Conservation (phyloP, 2,113 vertebrate species). For the Holacanthus passer region DNA sequence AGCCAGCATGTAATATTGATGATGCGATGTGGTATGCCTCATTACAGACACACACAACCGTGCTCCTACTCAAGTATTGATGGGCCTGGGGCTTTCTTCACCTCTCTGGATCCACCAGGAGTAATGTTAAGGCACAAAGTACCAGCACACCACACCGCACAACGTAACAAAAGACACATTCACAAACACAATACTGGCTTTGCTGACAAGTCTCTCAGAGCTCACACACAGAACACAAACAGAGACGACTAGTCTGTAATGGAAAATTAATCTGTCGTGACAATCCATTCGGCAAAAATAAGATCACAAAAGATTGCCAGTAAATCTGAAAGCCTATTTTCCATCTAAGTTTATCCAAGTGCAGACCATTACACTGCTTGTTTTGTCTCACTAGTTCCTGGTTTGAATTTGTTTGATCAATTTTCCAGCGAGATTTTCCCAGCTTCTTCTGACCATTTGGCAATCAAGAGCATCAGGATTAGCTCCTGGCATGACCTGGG, state of each 20-base stretch:
- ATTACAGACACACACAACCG: constrained; percentile 82
- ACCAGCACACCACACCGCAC: constrained; percentile 41
- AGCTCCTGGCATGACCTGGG: constrained; percentile 2
- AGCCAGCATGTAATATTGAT: constrained; percentile 85
- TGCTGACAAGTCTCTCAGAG: constrained; percentile 22
- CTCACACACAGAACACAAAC: not conserved
- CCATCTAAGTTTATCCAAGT: constrained; percentile 10
- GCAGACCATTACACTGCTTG: constrained; percentile 1
- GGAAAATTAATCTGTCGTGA: constrained; percentile 23
- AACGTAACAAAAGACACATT: constrained; percentile 58
- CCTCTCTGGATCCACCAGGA: constrained; percentile 69
- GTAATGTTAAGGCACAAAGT: constrained; percentile 64
- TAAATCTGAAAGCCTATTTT: constrained; percentile 22
- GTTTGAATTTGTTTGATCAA: constrained; percentile 27
- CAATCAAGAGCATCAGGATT: constrained; percentile 31
- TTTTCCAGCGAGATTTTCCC: constrained; percentile 32
- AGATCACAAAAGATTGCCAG: not conserved
- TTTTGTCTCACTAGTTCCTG: not conserved
- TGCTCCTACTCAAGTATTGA: constrained; percentile 84
- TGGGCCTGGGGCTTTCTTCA: constrained; percentile 78
- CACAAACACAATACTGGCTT: constrained; percentile 24
- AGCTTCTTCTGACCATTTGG: constrained; percentile 13
- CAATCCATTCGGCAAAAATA: constrained; percentile 22
- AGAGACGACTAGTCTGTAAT: constrained; percentile 16
- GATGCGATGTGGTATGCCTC: constrained; percentile 79